Evolutionary conservation across 1,140 invertebrate genomes (phyloP).

Genomic region (Temnothorax nylanderi): DNA sequence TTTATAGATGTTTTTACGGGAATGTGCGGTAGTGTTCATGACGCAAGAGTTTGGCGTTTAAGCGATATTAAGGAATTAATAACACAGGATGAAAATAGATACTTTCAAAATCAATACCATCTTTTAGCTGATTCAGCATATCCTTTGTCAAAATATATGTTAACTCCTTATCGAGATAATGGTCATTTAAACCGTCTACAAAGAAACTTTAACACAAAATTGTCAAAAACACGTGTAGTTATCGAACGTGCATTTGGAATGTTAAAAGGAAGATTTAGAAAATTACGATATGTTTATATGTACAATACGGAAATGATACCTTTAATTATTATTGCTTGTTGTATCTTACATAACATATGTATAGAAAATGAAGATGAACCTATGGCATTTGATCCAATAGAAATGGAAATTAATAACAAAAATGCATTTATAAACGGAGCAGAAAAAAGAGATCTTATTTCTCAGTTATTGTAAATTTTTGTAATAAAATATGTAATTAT

Average conservation of each 20-base stretch:
- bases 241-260: background rate
- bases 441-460: conserved; percentile 13
- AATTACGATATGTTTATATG: conserved; percentile 7
- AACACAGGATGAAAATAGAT: conserved; percentile 41
- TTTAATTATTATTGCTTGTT: background rate
- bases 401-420: conserved; percentile 2
- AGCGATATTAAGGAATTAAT: conserved; percentile 7
- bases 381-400: conserved; percentile 23
- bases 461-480: background rate
- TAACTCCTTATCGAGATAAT: conserved; percentile 48
- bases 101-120: conserved; percentile 43
- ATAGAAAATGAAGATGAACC: no score
- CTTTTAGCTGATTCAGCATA: conserved; percentile 45
- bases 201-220: conserved; percentile 21
- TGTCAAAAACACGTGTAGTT: conserved; percentile 1
- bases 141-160: conserved; percentile 17
- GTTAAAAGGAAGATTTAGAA: conserved; percentile 4
- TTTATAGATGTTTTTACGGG: conserved; percentile 44
- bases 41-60: conserved; percentile 33
- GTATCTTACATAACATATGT: no score
- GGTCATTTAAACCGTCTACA: conserved; percentile 29
- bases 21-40: conserved; percentile 26
- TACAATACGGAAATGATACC: background rate
- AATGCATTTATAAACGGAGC: background rate
- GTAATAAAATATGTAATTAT: no score